These are phyloP conservation scores for Keiferia lycopersicella DNA, from an alignment of 2,888 invertebrate genomes.

Conservation along the genomic window DNA sequence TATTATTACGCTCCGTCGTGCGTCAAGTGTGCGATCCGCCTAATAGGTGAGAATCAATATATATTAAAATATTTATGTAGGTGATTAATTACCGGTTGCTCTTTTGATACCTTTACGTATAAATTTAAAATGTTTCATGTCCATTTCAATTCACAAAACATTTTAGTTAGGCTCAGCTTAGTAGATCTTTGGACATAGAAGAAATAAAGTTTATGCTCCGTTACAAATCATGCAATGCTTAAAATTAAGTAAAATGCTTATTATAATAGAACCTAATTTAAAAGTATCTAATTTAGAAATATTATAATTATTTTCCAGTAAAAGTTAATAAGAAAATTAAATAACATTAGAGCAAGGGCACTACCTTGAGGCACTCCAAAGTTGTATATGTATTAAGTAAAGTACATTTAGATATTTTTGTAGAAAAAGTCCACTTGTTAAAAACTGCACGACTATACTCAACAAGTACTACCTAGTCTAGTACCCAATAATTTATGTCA, in stretches of 20 bases:
- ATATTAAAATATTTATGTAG: neutral
- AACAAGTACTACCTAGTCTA: neutral
- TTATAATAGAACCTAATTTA: neutral
- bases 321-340: neutral
- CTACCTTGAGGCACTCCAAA: too few species aligned
- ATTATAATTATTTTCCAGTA: neutral
- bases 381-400: too few species aligned
- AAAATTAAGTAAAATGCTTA: conserved; percentile 27
- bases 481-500: too few species aligned
- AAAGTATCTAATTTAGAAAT: neutral
- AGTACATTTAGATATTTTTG: too few species aligned
- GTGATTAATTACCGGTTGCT: neutral
- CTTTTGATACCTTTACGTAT: neutral
- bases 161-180: conserved; percentile 45
- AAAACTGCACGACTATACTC: too few species aligned
- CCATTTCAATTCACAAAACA: conserved; percentile 72
- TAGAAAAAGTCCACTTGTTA: too few species aligned
- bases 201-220: neutral
- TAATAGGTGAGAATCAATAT: too few species aligned
- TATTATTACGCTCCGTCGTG: too few species aligned
- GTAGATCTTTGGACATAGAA: conserved; percentile 19
- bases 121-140: conserved; percentile 40
- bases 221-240: conserved; percentile 29
- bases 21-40: too few species aligned
- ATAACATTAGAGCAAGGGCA: too few species aligned